These are phyloP conservation scores for Platysternon megacephalum DNA, from an alignment of 2,113 vertebrate species.

Conservation along the genomic window DNA sequence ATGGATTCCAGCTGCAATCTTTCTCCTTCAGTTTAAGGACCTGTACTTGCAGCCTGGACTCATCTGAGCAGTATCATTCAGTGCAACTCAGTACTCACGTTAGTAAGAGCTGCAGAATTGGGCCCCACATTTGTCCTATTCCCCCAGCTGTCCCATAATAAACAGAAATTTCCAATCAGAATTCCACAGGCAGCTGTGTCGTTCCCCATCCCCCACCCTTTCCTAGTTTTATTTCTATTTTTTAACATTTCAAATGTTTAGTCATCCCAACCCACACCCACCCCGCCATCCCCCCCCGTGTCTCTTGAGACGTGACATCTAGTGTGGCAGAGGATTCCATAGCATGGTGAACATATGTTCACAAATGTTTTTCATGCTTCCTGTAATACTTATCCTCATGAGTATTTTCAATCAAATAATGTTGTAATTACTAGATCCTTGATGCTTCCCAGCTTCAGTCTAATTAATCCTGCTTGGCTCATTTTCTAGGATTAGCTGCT, in stretches of 20 bases:
- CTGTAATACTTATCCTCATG: not conserved
- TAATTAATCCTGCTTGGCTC: not conserved
- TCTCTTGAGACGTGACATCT: accelerated
- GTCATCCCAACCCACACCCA: not conserved
- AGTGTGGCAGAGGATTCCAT: accelerated
- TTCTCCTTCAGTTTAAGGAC: not conserved
- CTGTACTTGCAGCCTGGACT: not conserved
- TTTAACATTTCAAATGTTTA: accelerated
- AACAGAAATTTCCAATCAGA: not conserved
- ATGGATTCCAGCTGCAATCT: accelerated
- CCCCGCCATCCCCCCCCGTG: not conserved
- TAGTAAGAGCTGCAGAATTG: not conserved
- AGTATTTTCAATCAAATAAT: not conserved
- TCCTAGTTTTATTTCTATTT: not conserved
- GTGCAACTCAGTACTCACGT: not conserved
- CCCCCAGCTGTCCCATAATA: not conserved
- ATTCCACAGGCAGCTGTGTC: not conserved
- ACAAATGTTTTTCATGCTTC: not conserved
- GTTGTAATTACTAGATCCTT: not conserved
- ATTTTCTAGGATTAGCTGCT: not conserved
- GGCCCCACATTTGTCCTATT: not conserved
- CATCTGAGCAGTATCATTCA: not conserved
- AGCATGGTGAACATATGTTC: accelerated
- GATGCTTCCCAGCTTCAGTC: not conserved
- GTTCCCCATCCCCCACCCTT: not conserved